Percentiles rank a stretch among this genome's conserved stretches.
Evolutionary conservation across 30 jellyfish, hydroid and myxozoan species (phyloP).

Genomic region (Chrysaora quinquecirrha): DNA sequence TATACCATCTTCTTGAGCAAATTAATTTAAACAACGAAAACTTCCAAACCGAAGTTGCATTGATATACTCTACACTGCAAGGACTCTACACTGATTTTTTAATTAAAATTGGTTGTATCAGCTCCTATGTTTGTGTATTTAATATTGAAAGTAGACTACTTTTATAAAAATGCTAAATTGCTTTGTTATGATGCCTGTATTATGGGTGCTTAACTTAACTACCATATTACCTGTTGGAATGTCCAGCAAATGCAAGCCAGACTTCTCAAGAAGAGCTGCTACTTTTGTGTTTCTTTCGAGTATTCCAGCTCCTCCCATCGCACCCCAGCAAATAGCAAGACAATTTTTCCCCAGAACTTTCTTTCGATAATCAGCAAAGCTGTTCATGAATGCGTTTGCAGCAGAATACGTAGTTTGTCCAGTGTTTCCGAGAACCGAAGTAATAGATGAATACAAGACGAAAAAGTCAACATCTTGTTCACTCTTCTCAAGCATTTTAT

Average conservation of each 20-base stretch:
- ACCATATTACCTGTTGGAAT: conserved; percentile 31
- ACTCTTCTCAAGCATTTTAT: conserved; percentile 41
- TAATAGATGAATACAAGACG: conserved; percentile 52
- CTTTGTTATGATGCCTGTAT: not conserved
- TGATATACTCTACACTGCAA: too few relatives aligned
- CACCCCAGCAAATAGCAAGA: conserved; percentile 75
- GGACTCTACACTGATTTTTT: too few relatives aligned
- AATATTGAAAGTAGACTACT: not conserved
- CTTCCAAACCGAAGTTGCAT: too few relatives aligned
- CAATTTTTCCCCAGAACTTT: conserved; percentile 44
- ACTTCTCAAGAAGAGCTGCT: conserved; percentile 33
- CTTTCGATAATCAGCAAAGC: conserved; percentile 60
- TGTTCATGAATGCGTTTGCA: conserved; percentile 57
- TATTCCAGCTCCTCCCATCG: conserved; percentile 79
- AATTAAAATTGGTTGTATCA: not conserved
- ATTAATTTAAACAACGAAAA: too few relatives aligned
- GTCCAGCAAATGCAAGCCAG: conserved; percentile 49
- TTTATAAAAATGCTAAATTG: not conserved
- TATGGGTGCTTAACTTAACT: not conserved
- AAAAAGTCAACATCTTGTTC: conserved; percentile 43
- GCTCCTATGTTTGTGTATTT: not conserved
- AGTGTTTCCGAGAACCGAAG: conserved; percentile 44
- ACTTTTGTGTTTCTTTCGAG: conserved; percentile 22
- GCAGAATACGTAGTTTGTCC: conserved; percentile 71
- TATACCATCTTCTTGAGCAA: too few relatives aligned